These are phyloP conservation scores for Lycocerus yunnanus DNA, from an alignment of 2,888 invertebrate species.

Conservation along the genomic window DNA sequence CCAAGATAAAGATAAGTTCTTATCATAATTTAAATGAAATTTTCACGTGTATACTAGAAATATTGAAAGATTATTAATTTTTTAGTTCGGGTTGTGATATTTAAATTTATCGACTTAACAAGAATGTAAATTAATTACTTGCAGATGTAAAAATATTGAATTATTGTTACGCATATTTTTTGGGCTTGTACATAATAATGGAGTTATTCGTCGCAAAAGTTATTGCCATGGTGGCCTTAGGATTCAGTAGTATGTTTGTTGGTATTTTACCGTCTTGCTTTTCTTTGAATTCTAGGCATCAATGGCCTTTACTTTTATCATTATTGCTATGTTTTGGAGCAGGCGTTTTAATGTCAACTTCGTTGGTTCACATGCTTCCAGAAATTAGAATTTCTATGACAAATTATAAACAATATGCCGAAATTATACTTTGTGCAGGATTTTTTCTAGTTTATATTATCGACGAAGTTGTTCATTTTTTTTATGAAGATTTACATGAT, in stretches of 20 bases:
- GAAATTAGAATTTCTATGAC: constrained; percentile 65
- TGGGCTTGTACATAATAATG: constrained; percentile 47
- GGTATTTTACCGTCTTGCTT: constrained; percentile 73
- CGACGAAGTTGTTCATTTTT: constrained; percentile 73
- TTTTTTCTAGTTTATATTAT: constrained; percentile 74
- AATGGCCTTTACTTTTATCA: constrained; percentile 68
- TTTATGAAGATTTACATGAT: constrained; percentile 59
- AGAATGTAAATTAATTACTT: not conserved
- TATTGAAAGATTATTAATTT: not conserved
- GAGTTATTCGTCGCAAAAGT: constrained; percentile 64
- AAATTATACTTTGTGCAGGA: constrained; percentile 69
- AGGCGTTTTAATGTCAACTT: constrained; percentile 78
- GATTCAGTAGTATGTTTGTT: constrained; percentile 69
- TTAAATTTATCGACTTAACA: not conserved
- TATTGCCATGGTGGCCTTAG: constrained; percentile 68
- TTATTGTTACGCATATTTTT: not conserved
- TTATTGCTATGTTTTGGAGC: constrained; percentile 79
- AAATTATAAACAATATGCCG: constrained; percentile 59
- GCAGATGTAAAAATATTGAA: not conserved
- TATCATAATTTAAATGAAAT: constrained; percentile 9
- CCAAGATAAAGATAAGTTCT: constrained; percentile 11
- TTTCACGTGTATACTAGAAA: not conserved
- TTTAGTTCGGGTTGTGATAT: not conserved
- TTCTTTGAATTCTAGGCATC: constrained; percentile 61
- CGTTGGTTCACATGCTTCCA: constrained; percentile 79